Evolutionary conservation across 2,888 invertebrate genomes (phyloP), one percentile per base, ranked within the genome.

Genomic region (Deilephila porcellus): DNA sequence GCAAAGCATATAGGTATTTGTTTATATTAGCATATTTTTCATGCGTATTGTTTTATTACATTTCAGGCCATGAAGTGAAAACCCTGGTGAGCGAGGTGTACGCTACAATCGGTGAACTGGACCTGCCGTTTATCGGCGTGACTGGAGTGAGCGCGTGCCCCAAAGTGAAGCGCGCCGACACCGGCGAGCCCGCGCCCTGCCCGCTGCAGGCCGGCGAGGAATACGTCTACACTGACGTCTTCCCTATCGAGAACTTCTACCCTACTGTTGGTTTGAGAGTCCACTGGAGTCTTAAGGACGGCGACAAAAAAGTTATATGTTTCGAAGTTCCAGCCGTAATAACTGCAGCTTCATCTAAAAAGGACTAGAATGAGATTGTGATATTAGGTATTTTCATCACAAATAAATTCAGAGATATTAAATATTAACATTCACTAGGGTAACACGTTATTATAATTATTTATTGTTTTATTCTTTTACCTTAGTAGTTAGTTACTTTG

Each of bases 61-160:
- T 71, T 71, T 5, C 56, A 71, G 56, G 32, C 1, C 32, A 88
- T 20, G 95, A 96, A 78, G 88, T 96, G 17, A 81, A 87, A 3
- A 87, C 83, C 1, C 78, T 97, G 52, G 93, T 76, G 52, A 96
- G 96, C 71, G 88, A 93, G 3, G 97, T 97, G 4, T 90, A 89
- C 37, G 90, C 87, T 0, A 32, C 53, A 0, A 76, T 97, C 29
- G 86, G 94, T 3, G 96, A 95, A 0, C 78, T 97, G 0, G 95
- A 95, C 0, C 87, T 97, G 71, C 97, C 97, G 0, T 97, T 97
- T 85, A 86, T 97, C 32, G 97, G 97, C 11, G 96, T 97, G 64
- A 96, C 97, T 80, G 96, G 96, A 14, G 95, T 94, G 56, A 93
- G 94, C 77, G 97, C 97, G 11, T 97, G 97, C 80, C 86, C 91